A percentile compares a stretch with the other conserved stretches of the same genome.
These are phyloP conservation scores for Takifugu flavidus DNA, from an alignment of 2,113 vertebrate genomes.

Conservation along the genomic window DNA sequence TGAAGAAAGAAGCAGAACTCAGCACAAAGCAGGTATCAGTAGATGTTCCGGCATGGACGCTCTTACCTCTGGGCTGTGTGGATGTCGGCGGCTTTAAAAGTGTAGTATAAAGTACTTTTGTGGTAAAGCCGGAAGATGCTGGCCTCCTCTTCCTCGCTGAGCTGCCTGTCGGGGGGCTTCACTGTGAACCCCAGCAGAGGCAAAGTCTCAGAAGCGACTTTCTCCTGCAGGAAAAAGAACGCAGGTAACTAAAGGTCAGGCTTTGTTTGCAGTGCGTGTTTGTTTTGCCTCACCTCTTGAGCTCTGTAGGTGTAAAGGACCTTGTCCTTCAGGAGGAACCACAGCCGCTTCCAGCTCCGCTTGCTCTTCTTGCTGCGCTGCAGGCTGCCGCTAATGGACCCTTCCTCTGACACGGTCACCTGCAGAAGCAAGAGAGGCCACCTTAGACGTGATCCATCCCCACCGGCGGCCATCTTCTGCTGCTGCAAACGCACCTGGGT, in stretches of 20 bases:
- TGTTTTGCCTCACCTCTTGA: slow-evolving; percentile 84
- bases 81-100: slow-evolving; percentile 88
- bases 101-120: slow-evolving; percentile 94
- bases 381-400: slow-evolving; percentile 85
- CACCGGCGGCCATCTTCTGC: too few species aligned
- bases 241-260: neutral
- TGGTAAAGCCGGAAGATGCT: slow-evolving; percentile 93
- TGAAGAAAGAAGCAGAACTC: slow-evolving; percentile 12
- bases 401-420: slow-evolving; percentile 85
- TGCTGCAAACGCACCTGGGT: slow-evolving; percentile 75
- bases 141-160: slow-evolving; percentile 70
- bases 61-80: slow-evolving; percentile 86
- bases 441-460: too few species aligned
- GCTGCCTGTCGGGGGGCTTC: slow-evolving; percentile 78
- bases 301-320: slow-evolving; percentile 93
- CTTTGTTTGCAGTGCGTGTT: slow-evolving; percentile 51
- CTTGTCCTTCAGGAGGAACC: slow-evolving; percentile 99
- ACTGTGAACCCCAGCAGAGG: slow-evolving; percentile 95
- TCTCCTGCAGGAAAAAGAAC: slow-evolving; percentile 77
- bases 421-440: slow-evolving; percentile 49
- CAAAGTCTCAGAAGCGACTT: slow-evolving; percentile 89
- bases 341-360: slow-evolving; percentile 94
- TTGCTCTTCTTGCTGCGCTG: slow-evolving; percentile 89
- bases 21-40: neutral
- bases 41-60: neutral